These are phyloP conservation scores for Catamblyrhynchus diadema DNA, from an alignment of 2,797 vertebrate species.

Conservation along the genomic window DNA sequence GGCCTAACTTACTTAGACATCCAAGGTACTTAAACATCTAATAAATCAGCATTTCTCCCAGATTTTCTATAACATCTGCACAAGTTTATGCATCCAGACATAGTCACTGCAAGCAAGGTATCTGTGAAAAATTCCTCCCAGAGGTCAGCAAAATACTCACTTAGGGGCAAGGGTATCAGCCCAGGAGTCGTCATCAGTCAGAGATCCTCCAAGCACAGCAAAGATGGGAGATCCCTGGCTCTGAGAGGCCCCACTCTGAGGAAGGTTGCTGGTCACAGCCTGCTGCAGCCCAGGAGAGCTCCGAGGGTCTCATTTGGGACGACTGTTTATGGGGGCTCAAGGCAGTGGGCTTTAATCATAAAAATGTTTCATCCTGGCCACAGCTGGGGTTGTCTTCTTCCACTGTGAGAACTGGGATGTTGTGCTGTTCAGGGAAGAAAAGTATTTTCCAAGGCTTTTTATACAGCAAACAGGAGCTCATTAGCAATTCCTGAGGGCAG, in stretches of 20 bases:
- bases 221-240: rapidly evolving
- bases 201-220: rapidly evolving
- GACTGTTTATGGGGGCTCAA: no score
- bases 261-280: background rate
- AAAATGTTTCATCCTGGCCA: no score
- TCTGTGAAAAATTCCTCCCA: background rate
- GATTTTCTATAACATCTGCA: background rate
- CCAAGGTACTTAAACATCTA: background rate
- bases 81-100: background rate
- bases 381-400: rapidly evolving
- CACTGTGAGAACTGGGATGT: no score
- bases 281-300: background rate
- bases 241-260: background rate
- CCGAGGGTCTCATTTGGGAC: no score
- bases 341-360: background rate
- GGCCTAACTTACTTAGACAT: background rate
- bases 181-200: rapidly evolving
- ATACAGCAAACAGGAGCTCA: rapidly evolving
- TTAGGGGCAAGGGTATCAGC: background rate
- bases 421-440: background rate
- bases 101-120: background rate
- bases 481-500: background rate
- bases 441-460: background rate
- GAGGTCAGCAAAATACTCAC: background rate
- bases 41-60: background rate